Evolutionary conservation across 2,888 invertebrate genomes (phyloP), one percentile per base, ranked within the genome.

Genomic region (Stenotaenia linearis): DNA sequence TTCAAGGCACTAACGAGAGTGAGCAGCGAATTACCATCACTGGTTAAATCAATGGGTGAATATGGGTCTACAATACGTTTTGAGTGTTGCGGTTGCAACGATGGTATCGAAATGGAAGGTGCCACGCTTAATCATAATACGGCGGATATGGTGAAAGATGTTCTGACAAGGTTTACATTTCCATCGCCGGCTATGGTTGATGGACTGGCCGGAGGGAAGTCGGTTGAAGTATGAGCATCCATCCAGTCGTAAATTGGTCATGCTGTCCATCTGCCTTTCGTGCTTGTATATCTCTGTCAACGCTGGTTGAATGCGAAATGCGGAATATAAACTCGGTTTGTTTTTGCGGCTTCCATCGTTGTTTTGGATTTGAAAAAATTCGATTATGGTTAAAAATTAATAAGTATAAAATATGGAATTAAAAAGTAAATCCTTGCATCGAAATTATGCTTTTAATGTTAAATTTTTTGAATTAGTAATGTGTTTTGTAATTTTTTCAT

Each of bases 111-210:
- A 50, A 32, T 15, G 69, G 69, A 6, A 12, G 10, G 6, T 69
- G 69, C n/a, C 25, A 18, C 23, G 69, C 25, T 28, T 28, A 69
- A 12, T 28, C 25, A 28, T 25, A 28, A 28, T 69, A 69, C 7
- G 25, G 10, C 69, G 69, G 25, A 69, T 69, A 28, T 69, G 69
- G 25, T 69, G 69, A 28, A 69, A 25, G 69, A 69, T 69, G 69
- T 69, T 28, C 69, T 69, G 69, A 69, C 69, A 69, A 25, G 69
- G 25, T 69, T 25, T 69, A 69, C 69, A 69, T 69, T 69, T 69
- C 28, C 69, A 69, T 69, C 69, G 7, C 9, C n/a, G n/a, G 69
- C 28, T 10, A 12, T 69, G 9, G 69, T 28, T 69, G 25, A 69
- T 69, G 69, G 69, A 69, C 69, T 28, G 25, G 45, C 69, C 28